Base-by-base conservation (phyloP, 2,797 vertebrate species). In the Lutjanus argentimaculatus region DNA sequence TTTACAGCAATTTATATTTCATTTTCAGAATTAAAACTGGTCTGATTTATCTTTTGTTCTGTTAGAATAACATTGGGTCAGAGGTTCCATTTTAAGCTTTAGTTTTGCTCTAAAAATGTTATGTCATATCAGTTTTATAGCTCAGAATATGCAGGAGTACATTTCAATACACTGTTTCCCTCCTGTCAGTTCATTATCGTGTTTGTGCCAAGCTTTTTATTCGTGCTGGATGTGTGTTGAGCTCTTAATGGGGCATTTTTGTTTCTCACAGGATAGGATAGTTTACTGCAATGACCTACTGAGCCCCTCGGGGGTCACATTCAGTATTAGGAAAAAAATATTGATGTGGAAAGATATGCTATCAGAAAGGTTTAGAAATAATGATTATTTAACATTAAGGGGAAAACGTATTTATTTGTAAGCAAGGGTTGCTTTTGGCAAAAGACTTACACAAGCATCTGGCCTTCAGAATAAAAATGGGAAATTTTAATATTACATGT, bases 331-430 rank as follows among this genome's bases (percentile, higher is more conserved):
- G 48, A 66, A 59, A n/a, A 9, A 55, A 55, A 76, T 49, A 65
- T 66, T 51, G 13, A 69, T 58, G 42, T 77, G 59, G 21, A 62
- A 70, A 68, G 19, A 15, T 68, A 25, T 73, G 63, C 46, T 59
- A 25, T 75, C 46, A 72, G 55, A 65, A 67, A 55, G 42, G 8
- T 75, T 83, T 73, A 68, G 36, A 77, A 66, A 72, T 83, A 5
- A 78, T 43, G 9, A 75, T 79, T 91, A 90, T 91, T 88, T 90
- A 89, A 84, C 45, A 53, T 65, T 52, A 70, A 74, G 46, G n/a
- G 62, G 58, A 2, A 40, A 71, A 51, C 51, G 30, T 84, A 90
- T 93, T 87, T 91, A 92, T 93, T 89, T 82, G 22, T 65, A 61
- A 71, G 59, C 58, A 73, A 67, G 53, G 43, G 68, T 73, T 59